Evolutionary conservation across 30 jellyfish, hydroid and myxozoan genomes (phyloP).

Genomic region (Aurelia sp.): DNA sequence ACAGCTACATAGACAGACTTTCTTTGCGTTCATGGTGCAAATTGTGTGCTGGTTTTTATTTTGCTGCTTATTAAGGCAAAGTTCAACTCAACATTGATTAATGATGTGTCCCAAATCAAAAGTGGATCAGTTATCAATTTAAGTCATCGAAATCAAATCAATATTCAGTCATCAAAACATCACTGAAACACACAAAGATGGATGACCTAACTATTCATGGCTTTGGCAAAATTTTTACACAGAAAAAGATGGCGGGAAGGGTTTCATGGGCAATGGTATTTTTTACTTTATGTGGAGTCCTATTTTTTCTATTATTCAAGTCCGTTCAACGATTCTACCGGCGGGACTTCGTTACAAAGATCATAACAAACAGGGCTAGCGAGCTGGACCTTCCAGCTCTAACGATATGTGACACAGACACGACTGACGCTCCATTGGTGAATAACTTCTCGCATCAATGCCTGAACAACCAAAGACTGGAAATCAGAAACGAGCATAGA

Average conservation of each 20-base stretch:
- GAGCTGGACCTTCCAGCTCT: constrained; percentile 6
- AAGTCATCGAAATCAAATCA: too few relatives aligned
- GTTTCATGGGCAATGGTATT: constrained; percentile 5
- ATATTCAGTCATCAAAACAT: too few relatives aligned
- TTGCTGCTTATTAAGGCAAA: too few relatives aligned
- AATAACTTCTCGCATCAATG: too few relatives aligned
- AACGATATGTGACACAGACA: constrained; percentile 34
- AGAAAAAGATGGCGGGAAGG: background rate
- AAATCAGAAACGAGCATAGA: background rate
- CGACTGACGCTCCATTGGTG: too few relatives aligned
- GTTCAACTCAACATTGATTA: too few relatives aligned
- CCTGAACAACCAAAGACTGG: too few relatives aligned
- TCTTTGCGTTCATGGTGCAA: too few relatives aligned
- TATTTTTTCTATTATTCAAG: background rate
- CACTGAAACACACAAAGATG: background rate
- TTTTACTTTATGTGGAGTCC: background rate
- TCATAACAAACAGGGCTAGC: background rate
- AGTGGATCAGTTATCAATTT: too few relatives aligned
- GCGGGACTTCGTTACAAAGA: background rate
- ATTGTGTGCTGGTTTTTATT: too few relatives aligned
- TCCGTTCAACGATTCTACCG: background rate
- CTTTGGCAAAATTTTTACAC: background rate
- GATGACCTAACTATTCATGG: constrained; percentile 34
- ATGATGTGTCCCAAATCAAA: too few relatives aligned
- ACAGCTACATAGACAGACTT: too few relatives aligned